These are phyloP conservation scores for Lasioglossum marginatum DNA, from an alignment of 2,888 invertebrate genomes.

Conservation along the genomic window DNA sequence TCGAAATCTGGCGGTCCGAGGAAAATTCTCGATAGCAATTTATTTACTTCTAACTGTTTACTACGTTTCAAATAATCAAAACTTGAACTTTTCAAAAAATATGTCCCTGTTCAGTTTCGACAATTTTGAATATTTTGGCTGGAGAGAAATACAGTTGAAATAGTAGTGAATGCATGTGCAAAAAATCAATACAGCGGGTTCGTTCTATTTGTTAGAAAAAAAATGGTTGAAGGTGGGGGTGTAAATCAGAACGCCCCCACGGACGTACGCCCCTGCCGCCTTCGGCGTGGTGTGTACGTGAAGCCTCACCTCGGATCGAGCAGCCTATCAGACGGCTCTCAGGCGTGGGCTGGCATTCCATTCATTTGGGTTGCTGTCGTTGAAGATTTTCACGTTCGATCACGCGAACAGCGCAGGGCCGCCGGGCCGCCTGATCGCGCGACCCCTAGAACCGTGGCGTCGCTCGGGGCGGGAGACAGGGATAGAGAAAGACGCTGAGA, in stretches of 20 bases:
- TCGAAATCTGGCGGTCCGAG: not conserved
- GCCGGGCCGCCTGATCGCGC: constrained; percentile 62
- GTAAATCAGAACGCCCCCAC: not conserved
- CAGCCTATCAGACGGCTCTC: constrained; percentile 71
- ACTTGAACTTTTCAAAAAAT: not conserved
- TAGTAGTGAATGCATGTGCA: not conserved
- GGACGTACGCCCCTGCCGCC: constrained; percentile 59
- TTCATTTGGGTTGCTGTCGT: constrained; percentile 77
- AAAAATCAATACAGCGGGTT: not conserved
- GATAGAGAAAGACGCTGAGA: constrained; percentile 16
- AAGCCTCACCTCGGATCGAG: constrained; percentile 62
- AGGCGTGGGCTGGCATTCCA: constrained; percentile 81
- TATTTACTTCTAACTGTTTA: not conserved
- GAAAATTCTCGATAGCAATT: not conserved
- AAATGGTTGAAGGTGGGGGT: not conserved
- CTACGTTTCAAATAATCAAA: too few relatives aligned
- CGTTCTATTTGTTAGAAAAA: not conserved
- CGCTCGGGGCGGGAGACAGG: constrained; percentile 18
- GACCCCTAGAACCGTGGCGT: constrained; percentile 39
- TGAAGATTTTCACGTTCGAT: constrained; percentile 79
- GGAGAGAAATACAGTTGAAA: not conserved
- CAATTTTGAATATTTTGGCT: not conserved
- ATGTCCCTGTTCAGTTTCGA: not conserved
- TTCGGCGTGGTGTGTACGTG: constrained; percentile 58
- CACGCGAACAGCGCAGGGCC: constrained; percentile 61